Conservation (phyloP, 2,888 invertebrate species). For the Drosophila pseudotakahashii region DNA sequence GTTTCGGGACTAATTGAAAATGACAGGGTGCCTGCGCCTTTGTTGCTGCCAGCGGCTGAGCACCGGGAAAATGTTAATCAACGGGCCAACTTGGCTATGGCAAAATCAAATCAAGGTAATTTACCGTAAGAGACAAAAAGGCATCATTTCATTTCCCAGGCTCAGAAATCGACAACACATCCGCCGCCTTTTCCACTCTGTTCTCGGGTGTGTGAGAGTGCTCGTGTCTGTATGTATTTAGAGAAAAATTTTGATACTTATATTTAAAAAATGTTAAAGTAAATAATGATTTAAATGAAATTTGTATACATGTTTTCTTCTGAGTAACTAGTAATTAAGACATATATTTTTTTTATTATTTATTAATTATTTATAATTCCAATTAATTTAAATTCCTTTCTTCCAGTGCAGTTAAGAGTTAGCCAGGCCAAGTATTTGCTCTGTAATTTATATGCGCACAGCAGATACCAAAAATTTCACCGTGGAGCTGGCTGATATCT, state of each 20-base stretch:
- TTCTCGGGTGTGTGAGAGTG: background rate
- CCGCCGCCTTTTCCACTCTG: slow-evolving; percentile 3
- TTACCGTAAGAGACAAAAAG: slow-evolving; percentile 79
- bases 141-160: slow-evolving; percentile 68
- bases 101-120: slow-evolving; percentile 79
- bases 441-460: slow-evolving; percentile 46
- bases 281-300: no score
- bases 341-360: no score
- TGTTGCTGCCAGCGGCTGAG: slow-evolving; percentile 17
- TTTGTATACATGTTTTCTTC: no score
- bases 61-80: slow-evolving; percentile 50
- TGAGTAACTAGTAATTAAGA: no score
- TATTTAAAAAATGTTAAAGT: no score
- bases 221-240: background rate
- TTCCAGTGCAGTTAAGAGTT: background rate
- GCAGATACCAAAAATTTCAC: slow-evolving; percentile 41
- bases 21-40: slow-evolving; percentile 57
- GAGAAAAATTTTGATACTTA: background rate
- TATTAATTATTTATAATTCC: no score
- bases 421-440: slow-evolving; percentile 31
- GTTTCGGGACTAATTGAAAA: slow-evolving; percentile 70
- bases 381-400: no score
- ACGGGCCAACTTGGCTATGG: slow-evolving; percentile 36
- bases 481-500: slow-evolving; percentile 23
- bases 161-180: slow-evolving; percentile 33